Conservation (phyloP, 1,140 invertebrate genomes). For the Sesamia nonagrioides region DNA sequence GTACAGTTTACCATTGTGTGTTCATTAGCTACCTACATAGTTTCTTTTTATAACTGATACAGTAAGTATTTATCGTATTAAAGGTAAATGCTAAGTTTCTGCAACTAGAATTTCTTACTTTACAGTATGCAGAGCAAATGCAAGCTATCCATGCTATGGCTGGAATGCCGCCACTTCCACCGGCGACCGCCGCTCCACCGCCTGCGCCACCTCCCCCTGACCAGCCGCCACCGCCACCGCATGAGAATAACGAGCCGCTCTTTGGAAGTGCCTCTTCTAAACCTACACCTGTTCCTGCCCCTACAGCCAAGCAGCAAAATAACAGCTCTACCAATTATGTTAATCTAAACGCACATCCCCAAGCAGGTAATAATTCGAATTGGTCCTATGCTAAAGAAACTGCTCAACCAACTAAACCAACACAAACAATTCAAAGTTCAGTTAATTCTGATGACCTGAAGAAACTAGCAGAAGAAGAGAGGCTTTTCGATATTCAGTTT, state of each 20-base stretch:
- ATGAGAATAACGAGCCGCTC: slow-evolving; percentile 79
- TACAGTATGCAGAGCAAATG: slow-evolving; percentile 89
- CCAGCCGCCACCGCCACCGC: slow-evolving; percentile 78
- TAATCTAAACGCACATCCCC: slow-evolving; percentile 56
- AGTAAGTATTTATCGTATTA: too few relatives aligned
- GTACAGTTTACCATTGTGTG: background rate
- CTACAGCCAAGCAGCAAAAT: slow-evolving; percentile 53
- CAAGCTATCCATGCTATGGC: slow-evolving; percentile 77
- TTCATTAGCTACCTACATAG: background rate
- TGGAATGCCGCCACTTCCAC: slow-evolving; percentile 78
- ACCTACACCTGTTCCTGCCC: slow-evolving; percentile 61
- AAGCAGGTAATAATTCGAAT: slow-evolving; percentile 69
- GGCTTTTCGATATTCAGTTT: slow-evolving; percentile 94
- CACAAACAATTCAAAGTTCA: slow-evolving; percentile 10
- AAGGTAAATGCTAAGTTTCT: background rate
- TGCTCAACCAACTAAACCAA: slow-evolving; percentile 6
- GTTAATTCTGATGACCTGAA: slow-evolving; percentile 76
- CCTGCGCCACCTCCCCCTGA: slow-evolving; percentile 85
- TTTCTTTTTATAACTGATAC: background rate
- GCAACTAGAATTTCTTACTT: slow-evolving; percentile 4
- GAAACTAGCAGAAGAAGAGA: slow-evolving; percentile 90
- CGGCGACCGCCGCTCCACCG: slow-evolving; percentile 75
- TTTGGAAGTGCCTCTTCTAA: slow-evolving; percentile 61
- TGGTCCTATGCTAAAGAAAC: slow-evolving; percentile 60
- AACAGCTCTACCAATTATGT: slow-evolving; percentile 54